These are phyloP conservation scores for Phymanthus crucifer DNA, from an alignment of 92 coral and sea anemone species.

Conservation along the genomic window DNA sequence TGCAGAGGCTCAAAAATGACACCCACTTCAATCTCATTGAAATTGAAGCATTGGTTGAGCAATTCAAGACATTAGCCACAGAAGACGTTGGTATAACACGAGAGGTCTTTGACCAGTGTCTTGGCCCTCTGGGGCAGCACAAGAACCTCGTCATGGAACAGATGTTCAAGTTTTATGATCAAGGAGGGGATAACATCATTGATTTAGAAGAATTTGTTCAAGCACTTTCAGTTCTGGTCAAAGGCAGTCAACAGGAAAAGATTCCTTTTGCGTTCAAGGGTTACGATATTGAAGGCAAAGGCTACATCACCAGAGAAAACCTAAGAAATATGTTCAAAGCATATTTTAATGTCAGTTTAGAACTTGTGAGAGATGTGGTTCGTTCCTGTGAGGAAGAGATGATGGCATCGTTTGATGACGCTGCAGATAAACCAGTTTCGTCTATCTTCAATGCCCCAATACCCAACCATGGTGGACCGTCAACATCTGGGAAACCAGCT, in stretches of 20 bases:
- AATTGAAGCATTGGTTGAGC: conserved; percentile 88
- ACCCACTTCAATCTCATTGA: conserved; percentile 92
- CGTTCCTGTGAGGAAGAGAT: conserved; percentile 96
- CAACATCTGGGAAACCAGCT: conserved; percentile 65
- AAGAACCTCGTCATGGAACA: conserved; percentile 95
- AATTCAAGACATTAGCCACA: conserved; percentile 91
- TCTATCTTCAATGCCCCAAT: conserved; percentile 97
- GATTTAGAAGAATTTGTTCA: conserved; percentile 86
- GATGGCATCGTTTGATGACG: conserved; percentile 97
- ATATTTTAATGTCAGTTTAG: conserved; percentile 89
- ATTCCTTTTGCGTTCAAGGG: conserved; percentile 92
- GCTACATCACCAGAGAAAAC: conserved; percentile 73
- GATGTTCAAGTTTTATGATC: conserved; percentile 96
- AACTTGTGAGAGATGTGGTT: conserved; percentile 93
- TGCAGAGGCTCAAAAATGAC: conserved; percentile 60
- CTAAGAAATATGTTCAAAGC: conserved; percentile 96
- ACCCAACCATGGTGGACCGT: conserved; percentile 66
- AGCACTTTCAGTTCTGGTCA: conserved; percentile 88
- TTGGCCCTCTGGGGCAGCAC: conserved; percentile 92
- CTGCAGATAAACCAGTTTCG: conserved; percentile 96
- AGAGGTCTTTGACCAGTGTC: conserved; percentile 93
- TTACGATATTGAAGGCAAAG: conserved; percentile 86
- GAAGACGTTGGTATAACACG: conserved; percentile 82
- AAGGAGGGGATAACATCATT: conserved; percentile 74
- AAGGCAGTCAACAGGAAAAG: conserved; percentile 93